These are phyloP conservation scores for Rhombomys opimus DNA, from an alignment of 2,113 vertebrate species.

Conservation along the genomic window DNA sequence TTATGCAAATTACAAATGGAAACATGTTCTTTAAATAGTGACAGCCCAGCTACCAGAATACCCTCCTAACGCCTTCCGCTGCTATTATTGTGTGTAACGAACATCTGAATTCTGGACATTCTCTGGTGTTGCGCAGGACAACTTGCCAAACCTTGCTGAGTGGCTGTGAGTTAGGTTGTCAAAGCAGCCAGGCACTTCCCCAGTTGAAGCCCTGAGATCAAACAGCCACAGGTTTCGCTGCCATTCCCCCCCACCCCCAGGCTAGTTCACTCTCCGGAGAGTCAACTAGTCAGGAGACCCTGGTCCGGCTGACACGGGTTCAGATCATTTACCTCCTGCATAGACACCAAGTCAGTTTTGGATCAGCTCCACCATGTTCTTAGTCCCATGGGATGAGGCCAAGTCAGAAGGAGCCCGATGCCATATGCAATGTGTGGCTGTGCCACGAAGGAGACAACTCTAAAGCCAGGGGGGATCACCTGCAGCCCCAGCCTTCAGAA, in stretches of 20 bases:
- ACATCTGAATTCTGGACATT: neutral
- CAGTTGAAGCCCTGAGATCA: neutral
- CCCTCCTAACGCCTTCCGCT: neutral
- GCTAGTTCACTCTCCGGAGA: no score
- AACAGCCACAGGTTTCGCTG: neutral
- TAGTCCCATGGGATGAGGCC: neutral
- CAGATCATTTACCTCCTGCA: neutral
- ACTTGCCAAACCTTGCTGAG: neutral
- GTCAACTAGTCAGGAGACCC: neutral
- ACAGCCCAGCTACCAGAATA: neutral
- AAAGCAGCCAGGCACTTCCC: neutral
- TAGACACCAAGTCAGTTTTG: neutral
- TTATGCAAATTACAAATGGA: conserved; percentile 6
- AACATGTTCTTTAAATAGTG: conserved; percentile 27
- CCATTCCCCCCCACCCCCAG: no score
- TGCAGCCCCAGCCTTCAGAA: neutral
- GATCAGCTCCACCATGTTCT: neutral
- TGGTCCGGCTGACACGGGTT: neutral
- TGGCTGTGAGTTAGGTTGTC: neutral
- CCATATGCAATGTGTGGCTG: neutral
- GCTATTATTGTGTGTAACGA: neutral
- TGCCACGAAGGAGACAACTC: neutral
- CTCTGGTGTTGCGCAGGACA: neutral
- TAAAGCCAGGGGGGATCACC: neutral
- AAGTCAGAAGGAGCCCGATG: neutral